Conservation (phyloP, 2,888 invertebrate genomes). For the Cantharis rufa region DNA sequence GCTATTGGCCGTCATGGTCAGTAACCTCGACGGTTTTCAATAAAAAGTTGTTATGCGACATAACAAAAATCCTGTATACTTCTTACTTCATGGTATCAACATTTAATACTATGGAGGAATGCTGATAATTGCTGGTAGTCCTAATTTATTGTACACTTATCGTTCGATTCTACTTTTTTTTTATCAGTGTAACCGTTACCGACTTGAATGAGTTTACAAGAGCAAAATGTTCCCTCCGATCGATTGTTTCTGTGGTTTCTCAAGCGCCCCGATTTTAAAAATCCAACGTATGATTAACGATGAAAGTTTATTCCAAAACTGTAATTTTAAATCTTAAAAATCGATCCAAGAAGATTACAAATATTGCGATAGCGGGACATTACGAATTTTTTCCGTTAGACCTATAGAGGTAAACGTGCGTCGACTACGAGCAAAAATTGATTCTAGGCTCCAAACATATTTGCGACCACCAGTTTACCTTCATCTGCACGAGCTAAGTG, state of each 20-base stretch:
- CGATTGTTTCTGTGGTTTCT: not conserved
- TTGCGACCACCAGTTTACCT: not conserved
- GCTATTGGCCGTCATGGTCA: constrained; percentile 20
- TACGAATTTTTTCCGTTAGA: not conserved
- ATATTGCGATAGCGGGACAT: not conserved
- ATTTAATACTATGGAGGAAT: not conserved
- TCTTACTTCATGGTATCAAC: not conserved
- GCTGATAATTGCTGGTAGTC: not conserved
- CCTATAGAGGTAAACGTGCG: not conserved
- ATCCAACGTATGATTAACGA: not conserved
- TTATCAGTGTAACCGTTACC: not conserved
- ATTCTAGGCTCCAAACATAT: not conserved
- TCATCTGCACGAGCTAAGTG: not conserved
- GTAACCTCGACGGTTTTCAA: constrained; percentile 12
- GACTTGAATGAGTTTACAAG: not conserved
- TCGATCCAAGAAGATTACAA: not conserved
- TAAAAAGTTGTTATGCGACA: constrained; percentile 15
- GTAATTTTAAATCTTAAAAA: not conserved
- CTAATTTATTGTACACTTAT: not conserved
- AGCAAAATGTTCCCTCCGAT: not conserved
- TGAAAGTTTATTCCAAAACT: not conserved
- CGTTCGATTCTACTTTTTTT: not conserved
- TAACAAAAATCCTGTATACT: constrained; percentile 6
- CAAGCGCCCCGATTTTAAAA: not conserved
- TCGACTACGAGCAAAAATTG: not conserved